Evolutionary conservation across 1,140 invertebrate species (phyloP).

Genomic region (Agrilus planipennis): DNA sequence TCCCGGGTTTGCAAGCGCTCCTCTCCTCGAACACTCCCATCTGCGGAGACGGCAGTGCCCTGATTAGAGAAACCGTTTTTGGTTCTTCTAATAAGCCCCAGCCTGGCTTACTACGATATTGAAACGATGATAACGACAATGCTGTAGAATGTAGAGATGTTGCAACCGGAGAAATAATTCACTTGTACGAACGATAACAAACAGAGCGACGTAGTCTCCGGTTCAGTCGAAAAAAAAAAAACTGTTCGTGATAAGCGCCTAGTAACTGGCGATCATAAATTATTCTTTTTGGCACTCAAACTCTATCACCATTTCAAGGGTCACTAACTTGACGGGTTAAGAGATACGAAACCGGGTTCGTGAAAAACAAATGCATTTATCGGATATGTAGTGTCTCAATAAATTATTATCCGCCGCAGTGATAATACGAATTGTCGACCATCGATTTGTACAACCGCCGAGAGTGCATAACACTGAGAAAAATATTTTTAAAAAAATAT

Average conservation of each 20-base stretch:
- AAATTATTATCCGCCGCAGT: neutral
- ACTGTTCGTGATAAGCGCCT: neutral
- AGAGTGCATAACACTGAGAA: neutral
- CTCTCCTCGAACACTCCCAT: constrained; percentile 34
- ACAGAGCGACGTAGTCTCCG: neutral
- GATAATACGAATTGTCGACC: neutral
- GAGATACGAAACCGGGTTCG: neutral
- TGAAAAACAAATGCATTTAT: constrained; percentile 1
- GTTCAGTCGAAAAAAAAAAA: neutral
- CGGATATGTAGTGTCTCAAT: neutral
- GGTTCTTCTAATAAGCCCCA: constrained; percentile 3
- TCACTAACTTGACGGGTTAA: constrained; percentile 2
- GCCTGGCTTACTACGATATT: neutral
- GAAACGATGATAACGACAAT: neutral
- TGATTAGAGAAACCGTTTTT: constrained; percentile 8
- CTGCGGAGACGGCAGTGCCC: constrained; percentile 28
- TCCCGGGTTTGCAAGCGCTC: constrained; percentile 30
- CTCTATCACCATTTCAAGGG: constrained; percentile 5
- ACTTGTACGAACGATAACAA: too few species aligned
- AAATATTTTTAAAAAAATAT: neutral
- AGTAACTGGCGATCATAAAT: neutral
- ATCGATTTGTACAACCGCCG: neutral
- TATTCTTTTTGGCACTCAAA: constrained; percentile 5
- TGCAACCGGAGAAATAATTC: too few species aligned
- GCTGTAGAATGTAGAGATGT: too few species aligned